phyloP scores from a whole-genome alignment of 2,888 invertebrate genomes.

The Erannis defoliaria region DNA sequence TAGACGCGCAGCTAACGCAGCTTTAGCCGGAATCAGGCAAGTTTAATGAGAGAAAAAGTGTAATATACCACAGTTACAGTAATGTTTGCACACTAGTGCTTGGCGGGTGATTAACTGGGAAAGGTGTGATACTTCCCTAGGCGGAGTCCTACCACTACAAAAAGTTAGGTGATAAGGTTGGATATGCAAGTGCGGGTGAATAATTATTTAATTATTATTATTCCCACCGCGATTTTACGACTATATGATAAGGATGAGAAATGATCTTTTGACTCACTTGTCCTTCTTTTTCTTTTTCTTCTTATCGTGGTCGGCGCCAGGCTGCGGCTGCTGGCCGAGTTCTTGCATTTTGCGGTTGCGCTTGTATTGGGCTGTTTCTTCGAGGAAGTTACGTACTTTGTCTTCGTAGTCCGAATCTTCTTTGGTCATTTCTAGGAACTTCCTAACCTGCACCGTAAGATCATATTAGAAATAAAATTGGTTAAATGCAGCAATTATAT shows the following conservation, averaged over 20 bases:
- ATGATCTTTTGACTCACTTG: conserved; percentile 66
- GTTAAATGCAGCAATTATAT: background rate
- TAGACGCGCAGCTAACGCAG: too few relatives aligned
- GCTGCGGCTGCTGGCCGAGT: conserved; percentile 86
- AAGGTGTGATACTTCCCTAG: too few relatives aligned
- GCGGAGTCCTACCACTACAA: too few relatives aligned
- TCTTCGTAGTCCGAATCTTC: conserved; percentile 95
- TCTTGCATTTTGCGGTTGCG: conserved; percentile 90
- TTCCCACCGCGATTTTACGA: too few relatives aligned
- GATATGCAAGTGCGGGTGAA: too few relatives aligned
- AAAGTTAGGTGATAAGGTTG: too few relatives aligned
- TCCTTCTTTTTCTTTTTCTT: conserved; percentile 85
- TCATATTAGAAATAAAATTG: background rate
- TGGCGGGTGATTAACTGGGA: too few relatives aligned
- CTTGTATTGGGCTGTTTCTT: conserved; percentile 93
- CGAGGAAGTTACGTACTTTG: conserved; percentile 94
- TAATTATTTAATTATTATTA: too few relatives aligned
- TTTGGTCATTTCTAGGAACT: conserved; percentile 92
- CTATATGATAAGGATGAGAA: background rate
- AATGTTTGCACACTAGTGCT: too few relatives aligned
- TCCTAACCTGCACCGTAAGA: conserved; percentile 84
- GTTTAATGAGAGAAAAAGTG: too few relatives aligned
- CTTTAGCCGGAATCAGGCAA: too few relatives aligned
- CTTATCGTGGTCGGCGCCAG: conserved; percentile 78
- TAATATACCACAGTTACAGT: too few relatives aligned